Conservation (phyloP, 2,888 invertebrate genomes). For the Enchytraeus crypticus region DNA sequence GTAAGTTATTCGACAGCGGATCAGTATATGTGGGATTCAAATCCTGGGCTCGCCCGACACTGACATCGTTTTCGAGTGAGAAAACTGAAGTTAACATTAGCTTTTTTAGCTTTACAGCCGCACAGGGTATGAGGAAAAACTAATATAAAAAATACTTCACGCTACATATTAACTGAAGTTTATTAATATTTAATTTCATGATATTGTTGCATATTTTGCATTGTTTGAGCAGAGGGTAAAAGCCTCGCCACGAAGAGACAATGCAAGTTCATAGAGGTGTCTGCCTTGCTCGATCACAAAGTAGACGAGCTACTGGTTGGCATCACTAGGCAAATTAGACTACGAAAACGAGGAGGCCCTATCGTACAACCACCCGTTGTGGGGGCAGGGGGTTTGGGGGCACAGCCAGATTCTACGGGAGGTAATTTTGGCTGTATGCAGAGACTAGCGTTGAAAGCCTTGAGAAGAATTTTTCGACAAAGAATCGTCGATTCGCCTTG, state of each 20-base stretch:
- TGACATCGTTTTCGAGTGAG: too few relatives aligned
- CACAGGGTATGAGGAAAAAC: too few relatives aligned
- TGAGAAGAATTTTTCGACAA: slow-evolving; percentile 9
- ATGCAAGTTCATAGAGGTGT: slow-evolving; percentile 86
- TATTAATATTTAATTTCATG: neutral
- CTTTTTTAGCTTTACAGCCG: too few relatives aligned
- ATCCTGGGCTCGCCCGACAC: too few relatives aligned
- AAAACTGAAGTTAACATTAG: too few relatives aligned
- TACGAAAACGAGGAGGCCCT: slow-evolving; percentile 41
- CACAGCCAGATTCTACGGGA: neutral
- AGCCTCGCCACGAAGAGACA: slow-evolving; percentile 51
- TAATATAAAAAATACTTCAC: too few relatives aligned
- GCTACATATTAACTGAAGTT: neutral
- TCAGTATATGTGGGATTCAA: too few relatives aligned
- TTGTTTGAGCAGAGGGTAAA: slow-evolving; percentile 19
- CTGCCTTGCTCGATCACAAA: slow-evolving; percentile 90
- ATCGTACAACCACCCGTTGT: neutral
- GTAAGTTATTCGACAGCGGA: too few relatives aligned
- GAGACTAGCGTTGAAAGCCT: slow-evolving; percentile 11
- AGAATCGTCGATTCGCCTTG: slow-evolving; percentile 6
- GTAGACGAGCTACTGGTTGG: slow-evolving; percentile 88
- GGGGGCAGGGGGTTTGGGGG: neutral
- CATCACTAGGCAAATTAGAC: slow-evolving; percentile 76
- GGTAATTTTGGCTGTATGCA: slow-evolving; percentile 14
- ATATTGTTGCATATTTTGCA: neutral